A percentile compares a stretch with the other conserved stretches of the same genome.
phyloP scores from a whole-genome alignment of 2,113 vertebrate genomes.

The Lota lota region DNA sequence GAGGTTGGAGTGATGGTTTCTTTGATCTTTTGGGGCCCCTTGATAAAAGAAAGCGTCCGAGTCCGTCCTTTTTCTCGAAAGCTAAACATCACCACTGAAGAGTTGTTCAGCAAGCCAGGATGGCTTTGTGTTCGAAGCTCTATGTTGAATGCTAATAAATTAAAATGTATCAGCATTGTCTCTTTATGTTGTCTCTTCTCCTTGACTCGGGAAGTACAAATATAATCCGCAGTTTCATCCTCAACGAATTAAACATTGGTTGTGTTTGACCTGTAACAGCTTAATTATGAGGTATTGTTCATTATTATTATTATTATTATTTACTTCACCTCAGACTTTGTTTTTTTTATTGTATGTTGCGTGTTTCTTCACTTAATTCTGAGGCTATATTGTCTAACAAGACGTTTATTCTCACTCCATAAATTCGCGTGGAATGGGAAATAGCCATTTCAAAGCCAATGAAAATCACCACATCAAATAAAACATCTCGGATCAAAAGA shows the following conservation, averaged over 20 bases:
- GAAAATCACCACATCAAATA: slow-evolving; percentile 76
- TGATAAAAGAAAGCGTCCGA: slow-evolving; percentile 38
- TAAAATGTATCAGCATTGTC: background rate
- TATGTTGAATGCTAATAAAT: background rate
- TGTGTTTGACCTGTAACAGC: too few species aligned
- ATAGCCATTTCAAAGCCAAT: slow-evolving; percentile 69
- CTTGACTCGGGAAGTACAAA: too few species aligned
- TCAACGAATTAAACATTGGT: too few species aligned
- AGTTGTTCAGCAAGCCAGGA: background rate
- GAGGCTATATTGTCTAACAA: slow-evolving; percentile 49
- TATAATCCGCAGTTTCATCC: too few species aligned
- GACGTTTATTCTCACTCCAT: slow-evolving; percentile 70
- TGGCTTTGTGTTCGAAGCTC: background rate
- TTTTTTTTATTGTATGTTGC: slow-evolving; percentile 25
- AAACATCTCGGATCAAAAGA: slow-evolving; percentile 74
- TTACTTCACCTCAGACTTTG: slow-evolving; percentile 7
- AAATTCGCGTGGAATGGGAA: slow-evolving; percentile 70
- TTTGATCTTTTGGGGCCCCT: slow-evolving; percentile 66
- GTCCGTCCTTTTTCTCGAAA: slow-evolving; percentile 25
- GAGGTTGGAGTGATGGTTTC: slow-evolving; percentile 50
- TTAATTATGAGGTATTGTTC: too few species aligned
- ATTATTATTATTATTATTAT: background rate
- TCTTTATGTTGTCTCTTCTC: too few species aligned
- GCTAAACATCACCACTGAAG: background rate
- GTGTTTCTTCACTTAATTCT: slow-evolving; percentile 34